Conservation (phyloP, 2,113 vertebrate species). For the Ictalurus furcatus region DNA sequence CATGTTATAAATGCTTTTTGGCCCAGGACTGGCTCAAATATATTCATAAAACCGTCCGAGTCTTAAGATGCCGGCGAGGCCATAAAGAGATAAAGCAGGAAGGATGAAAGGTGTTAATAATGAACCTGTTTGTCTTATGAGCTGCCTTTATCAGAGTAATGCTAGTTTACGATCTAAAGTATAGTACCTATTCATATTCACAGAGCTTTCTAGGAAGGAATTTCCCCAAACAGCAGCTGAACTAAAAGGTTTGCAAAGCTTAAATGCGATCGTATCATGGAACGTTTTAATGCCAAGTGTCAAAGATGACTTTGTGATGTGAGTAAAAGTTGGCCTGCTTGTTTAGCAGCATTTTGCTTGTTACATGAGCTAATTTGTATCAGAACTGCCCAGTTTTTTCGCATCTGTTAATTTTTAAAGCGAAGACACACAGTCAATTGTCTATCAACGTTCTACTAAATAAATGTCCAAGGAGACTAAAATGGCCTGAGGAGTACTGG, state of each 20-base stretch:
- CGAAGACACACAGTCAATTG: not conserved
- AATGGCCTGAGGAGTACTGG: not conserved
- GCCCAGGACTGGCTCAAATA: not conserved
- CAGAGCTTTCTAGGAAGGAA: not conserved
- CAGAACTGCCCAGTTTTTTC: not conserved
- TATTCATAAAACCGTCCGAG: not conserved
- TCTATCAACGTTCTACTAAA: not conserved
- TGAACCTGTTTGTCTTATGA: not conserved
- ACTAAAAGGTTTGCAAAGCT: not conserved
- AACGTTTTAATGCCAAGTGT: not conserved
- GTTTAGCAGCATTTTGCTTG: not conserved
- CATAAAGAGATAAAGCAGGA: not conserved
- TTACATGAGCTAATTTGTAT: not conserved
- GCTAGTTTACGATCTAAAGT: not conserved
- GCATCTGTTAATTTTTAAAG: not conserved
- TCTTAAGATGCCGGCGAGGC: not conserved
- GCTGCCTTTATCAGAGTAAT: not conserved
- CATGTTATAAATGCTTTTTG: not conserved
- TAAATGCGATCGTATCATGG: not conserved
- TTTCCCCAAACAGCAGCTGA: not conserved
- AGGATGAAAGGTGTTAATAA: slow-evolving; percentile 6
- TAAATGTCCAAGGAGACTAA: not conserved
- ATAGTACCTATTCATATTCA: not conserved
- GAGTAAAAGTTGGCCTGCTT: not conserved
- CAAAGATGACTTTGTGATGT: not conserved